Base-by-base conservation (phyloP, 2,888 invertebrate genomes). In the Drosophila testacea region DNA sequence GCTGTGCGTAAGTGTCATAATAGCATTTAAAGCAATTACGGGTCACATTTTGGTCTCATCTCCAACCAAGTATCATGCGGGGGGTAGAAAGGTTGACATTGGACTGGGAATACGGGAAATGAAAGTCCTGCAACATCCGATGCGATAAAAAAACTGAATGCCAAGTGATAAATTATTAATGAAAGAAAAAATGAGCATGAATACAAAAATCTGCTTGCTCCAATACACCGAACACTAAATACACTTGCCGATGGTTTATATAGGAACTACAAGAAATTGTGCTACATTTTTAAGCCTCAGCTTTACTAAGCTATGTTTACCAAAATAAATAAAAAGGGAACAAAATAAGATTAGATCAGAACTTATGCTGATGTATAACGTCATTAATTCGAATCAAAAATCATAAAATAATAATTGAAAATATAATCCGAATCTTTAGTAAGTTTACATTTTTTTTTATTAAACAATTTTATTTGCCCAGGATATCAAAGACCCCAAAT, bases 21-120 rank as follows among this genome's bases (percentile, higher is more conserved):
- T 89, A 76, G 73, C 90, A 89, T 90, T 89, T 90, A 90, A 85
- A 81, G 89, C 90, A 90, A 89, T 89, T 89, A 89, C 77, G 80
- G 88, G 81, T 88, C 81, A 77, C 79, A 76, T 82, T 88, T 83
- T 67, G 77, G 88, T 68, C 57, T 51, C 46, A 28, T 34, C 30
- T n/a, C 22, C 7, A 44, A 32, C 30, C 34, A 32, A 39, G 30
- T 30, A 1, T 3, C 22, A 30, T 2, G 22, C 30, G 30, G 22
- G 27, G 10, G 52, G 55, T 27, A 28, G 47, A 34, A 32, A 34
- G 50, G 27, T 6, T 22, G 22, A 22, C n/a, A 46, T 32, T 52
- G 44, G 55, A 46, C 22, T 36, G 51, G 36, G 13, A 16, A 34
- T 66, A 54, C 52, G 77, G 84, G 74, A 76, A 81, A 86, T 71